phyloP scores from a whole-genome alignment of 2,113 vertebrate genomes.

The Zootoca vivipara region DNA sequence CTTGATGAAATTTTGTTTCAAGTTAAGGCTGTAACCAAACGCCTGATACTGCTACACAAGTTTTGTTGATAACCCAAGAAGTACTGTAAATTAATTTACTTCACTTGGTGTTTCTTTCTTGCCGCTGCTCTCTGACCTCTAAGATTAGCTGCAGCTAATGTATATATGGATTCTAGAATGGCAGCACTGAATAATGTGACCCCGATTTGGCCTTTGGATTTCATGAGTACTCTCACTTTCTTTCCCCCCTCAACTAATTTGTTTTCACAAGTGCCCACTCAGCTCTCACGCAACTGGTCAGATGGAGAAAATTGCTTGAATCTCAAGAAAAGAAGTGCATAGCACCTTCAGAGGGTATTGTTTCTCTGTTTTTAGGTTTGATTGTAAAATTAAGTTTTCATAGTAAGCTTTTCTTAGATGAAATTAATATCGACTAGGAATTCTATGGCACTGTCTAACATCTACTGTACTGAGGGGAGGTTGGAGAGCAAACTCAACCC shows the following conservation, averaged over 20 bases:
- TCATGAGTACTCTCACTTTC: neutral
- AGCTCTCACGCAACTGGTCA: neutral
- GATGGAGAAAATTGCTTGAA: neutral
- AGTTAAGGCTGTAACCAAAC: neutral
- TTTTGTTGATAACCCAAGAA: neutral
- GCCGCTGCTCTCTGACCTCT: neutral
- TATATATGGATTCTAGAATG: neutral
- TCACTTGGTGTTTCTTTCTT: neutral
- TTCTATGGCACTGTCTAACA: neutral
- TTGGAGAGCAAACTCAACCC: neutral
- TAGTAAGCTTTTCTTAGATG: neutral
- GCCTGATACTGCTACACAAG: neutral
- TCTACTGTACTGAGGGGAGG: neutral
- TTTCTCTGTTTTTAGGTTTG: neutral
- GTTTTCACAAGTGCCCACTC: neutral
- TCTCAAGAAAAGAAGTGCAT: neutral
- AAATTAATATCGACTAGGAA: neutral
- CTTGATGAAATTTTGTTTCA: neutral
- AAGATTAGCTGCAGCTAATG: neutral
- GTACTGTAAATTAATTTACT: neutral
- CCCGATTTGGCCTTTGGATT: conserved; percentile 6
- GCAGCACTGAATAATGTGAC: neutral
- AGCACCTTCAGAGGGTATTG: neutral
- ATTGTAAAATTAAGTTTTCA: neutral
- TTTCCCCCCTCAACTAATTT: neutral